Conservation (phyloP, 2,888 invertebrate genomes). For the Erannis defoliaria region DNA sequence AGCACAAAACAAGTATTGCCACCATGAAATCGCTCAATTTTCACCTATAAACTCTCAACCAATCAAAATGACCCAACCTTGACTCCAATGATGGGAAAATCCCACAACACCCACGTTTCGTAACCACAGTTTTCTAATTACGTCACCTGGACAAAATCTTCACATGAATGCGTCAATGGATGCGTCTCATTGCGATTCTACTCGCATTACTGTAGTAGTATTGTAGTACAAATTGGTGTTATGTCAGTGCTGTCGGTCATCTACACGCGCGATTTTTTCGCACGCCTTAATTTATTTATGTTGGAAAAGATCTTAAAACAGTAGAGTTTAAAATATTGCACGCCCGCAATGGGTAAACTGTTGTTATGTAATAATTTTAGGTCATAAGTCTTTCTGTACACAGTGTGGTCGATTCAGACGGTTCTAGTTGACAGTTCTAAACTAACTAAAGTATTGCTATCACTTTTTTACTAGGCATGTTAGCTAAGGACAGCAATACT, state of each 20-base stretch:
- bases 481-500: no score
- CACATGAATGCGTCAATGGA: slow-evolving; percentile 28
- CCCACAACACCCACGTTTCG: slow-evolving; percentile 29
- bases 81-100: slow-evolving; percentile 30
- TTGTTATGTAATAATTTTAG: no score
- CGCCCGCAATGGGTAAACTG: no score
- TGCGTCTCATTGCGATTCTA: slow-evolving; percentile 27
- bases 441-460: no score
- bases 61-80: slow-evolving; percentile 16
- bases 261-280: slow-evolving; percentile 1
- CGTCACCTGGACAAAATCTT: slow-evolving; percentile 27
- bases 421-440: no score
- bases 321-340: no score
- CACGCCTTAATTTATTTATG: not conserved
- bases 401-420: no score
- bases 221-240: slow-evolving; percentile 26
- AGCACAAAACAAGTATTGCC: no score
- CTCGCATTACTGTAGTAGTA: slow-evolving; percentile 17
- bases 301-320: no score
- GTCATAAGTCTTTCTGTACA: no score
- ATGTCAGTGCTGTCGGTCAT: slow-evolving; percentile 19
- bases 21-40: slow-evolving; percentile 8
- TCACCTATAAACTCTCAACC: slow-evolving; percentile 5
- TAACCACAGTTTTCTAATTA: slow-evolving; percentile 34
- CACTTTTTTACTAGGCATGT: no score